A percentile compares a stretch with the other conserved stretches of the same genome.
Conservation (phyloP, 1,140 invertebrate species). For the Penaeus japonicus region DNA sequence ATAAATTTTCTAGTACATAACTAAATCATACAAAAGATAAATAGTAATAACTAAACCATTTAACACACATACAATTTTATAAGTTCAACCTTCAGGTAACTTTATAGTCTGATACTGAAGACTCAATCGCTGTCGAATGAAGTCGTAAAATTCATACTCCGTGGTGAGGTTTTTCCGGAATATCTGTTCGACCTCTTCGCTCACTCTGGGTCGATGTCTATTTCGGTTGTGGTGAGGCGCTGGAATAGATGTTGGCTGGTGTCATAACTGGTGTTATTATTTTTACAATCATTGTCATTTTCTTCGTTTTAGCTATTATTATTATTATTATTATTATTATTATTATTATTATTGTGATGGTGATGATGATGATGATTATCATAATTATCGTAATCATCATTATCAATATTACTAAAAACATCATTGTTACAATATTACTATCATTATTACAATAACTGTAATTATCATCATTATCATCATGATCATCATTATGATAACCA, state of each 20-base stretch:
- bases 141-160: constrained; percentile 73
- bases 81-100: neutral
- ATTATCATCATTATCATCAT: neutral
- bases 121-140: constrained; percentile 69
- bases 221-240: constrained; percentile 64
- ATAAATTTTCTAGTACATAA: too few species aligned
- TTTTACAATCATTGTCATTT: too few species aligned
- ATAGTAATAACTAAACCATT: neutral
- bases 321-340: neutral
- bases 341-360: too few species aligned
- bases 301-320: neutral
- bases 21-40: too few species aligned
- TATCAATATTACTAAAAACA: too few species aligned
- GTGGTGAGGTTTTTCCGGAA: constrained; percentile 65
- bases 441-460: neutral
- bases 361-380: too few species aligned
- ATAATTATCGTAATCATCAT: too few species aligned
- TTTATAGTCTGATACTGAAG: constrained; percentile 15
- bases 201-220: constrained; percentile 60
- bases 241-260: constrained; percentile 57
- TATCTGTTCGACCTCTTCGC: constrained; percentile 60
- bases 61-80: neutral
- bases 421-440: neutral
- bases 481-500: too few species aligned
- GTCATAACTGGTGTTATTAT: neutral